Conservation (phyloP, 2,888 invertebrate genomes). For the Trimorus sp. region DNA sequence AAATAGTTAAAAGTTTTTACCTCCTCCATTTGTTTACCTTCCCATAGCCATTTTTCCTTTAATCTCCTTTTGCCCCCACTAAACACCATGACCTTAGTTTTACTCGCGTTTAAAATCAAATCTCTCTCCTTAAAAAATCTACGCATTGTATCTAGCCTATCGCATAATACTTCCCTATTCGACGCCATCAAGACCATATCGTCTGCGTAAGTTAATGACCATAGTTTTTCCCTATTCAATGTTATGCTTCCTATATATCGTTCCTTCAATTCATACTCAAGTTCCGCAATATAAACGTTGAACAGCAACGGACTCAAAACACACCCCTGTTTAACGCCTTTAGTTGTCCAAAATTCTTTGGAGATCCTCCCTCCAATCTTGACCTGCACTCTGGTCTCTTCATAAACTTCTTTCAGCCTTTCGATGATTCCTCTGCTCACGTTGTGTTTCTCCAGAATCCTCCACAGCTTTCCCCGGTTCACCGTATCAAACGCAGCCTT, state of each 20-base stretch:
- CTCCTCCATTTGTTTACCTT: slow-evolving; percentile 10
- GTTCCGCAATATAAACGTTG: neutral
- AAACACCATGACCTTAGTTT: no score
- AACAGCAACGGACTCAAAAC: neutral
- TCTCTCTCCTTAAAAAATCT: slow-evolving; percentile 12
- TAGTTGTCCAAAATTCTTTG: no score
- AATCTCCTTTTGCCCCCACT: neutral
- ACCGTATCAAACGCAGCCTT: neutral
- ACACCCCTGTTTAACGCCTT: no score
- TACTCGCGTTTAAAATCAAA: slow-evolving; percentile 4
- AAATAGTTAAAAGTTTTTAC: neutral
- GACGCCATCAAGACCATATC: slow-evolving; percentile 28
- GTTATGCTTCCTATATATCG: neutral
- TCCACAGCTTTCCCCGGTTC: neutral
- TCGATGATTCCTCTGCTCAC: slow-evolving; percentile 1
- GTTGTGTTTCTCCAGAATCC: neutral
- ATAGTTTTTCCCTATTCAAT: neutral
- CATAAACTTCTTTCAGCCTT: slow-evolving; percentile 11
- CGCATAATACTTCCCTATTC: slow-evolving; percentile 14
- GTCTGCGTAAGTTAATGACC: slow-evolving; percentile 4
- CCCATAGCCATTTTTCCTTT: slow-evolving; percentile 17
- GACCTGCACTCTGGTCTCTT: slow-evolving; percentile 1
- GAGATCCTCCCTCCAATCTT: neutral
- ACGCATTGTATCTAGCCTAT: slow-evolving; percentile 22
- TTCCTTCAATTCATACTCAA: neutral